Conservation (phyloP, 2,113 vertebrate species). For the Phocoena phocoena region DNA sequence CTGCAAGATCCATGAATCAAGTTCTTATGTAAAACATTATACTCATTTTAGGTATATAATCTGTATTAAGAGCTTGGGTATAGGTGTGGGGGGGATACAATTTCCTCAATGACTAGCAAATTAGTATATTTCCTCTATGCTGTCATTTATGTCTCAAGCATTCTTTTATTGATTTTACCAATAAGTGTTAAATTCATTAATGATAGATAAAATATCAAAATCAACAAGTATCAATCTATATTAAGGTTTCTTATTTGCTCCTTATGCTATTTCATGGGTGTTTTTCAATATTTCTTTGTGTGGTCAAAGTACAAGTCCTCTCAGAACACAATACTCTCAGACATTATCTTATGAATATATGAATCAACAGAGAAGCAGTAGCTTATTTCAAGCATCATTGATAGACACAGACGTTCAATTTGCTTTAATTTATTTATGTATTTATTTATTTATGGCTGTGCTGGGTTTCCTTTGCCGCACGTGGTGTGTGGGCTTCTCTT, state of each 20-base stretch:
- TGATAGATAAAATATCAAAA: slow-evolving; percentile 4
- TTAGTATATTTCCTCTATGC: not conserved
- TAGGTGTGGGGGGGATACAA: not conserved
- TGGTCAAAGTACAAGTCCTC: not conserved
- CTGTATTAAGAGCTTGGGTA: not conserved
- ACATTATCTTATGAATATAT: not conserved
- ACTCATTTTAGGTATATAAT: not conserved
- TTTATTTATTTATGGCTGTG: no score
- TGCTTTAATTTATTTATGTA: no score
- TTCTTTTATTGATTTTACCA: not conserved
- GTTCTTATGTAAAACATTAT: not conserved
- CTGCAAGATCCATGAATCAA: not conserved
- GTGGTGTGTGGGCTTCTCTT: no score
- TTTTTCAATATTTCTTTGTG: not conserved
- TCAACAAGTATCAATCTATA: not conserved
- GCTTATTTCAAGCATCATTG: not conserved
- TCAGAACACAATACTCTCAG: not conserved
- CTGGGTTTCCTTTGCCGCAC: no score
- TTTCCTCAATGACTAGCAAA: not conserved
- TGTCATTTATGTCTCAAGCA: not conserved
- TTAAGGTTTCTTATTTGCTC: not conserved
- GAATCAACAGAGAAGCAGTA: not conserved
- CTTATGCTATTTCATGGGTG: not conserved
- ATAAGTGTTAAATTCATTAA: not conserved
- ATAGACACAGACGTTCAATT: not conserved